These are phyloP conservation scores for Ormyrus pomaceus DNA, from an alignment of 2,888 invertebrate species.

Conservation along the genomic window DNA sequence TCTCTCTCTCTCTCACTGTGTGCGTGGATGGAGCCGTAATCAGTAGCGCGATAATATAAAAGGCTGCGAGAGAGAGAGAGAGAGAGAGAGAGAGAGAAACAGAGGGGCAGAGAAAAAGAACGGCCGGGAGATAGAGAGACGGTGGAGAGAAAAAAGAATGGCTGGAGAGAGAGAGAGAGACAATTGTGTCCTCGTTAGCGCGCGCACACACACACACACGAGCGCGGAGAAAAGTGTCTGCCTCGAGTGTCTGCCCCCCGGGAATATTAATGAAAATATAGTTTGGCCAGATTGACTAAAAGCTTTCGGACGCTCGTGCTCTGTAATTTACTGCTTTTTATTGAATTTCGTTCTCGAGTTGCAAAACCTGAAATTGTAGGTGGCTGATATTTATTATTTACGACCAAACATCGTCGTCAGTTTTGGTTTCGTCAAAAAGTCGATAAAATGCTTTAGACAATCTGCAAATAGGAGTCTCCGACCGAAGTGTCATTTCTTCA, in stretches of 20 bases:
- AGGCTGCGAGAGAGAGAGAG: neutral
- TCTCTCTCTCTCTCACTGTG: neutral
- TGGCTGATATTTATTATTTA: too few species aligned
- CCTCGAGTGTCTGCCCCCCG: neutral
- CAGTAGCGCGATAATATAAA: slow-evolving; percentile 45
- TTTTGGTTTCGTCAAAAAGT: too few species aligned
- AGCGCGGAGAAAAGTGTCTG: neutral
- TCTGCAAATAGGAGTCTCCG: neutral
- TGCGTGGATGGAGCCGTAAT: slow-evolving; percentile 17
- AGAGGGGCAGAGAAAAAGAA: slow-evolving; percentile 46
- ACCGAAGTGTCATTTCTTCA: too few species aligned
- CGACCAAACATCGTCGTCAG: too few species aligned
- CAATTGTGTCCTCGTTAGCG: slow-evolving; percentile 58
- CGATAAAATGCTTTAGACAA: too few species aligned
- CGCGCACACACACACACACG: slow-evolving; percentile 30
- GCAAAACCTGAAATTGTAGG: too few species aligned
- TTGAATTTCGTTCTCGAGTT: too few species aligned
- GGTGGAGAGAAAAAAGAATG: neutral
- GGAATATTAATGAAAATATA: slow-evolving; percentile 39
- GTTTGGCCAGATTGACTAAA: neutral
- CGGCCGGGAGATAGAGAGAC: slow-evolving; percentile 42
- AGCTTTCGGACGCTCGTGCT: neutral
- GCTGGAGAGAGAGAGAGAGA: slow-evolving; percentile 30
- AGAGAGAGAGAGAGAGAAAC: slow-evolving; percentile 23
- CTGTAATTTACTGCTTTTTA: too few species aligned